phyloP scores from a whole-genome alignment of 2,797 vertebrate genomes.

The Danio kyathit region DNA sequence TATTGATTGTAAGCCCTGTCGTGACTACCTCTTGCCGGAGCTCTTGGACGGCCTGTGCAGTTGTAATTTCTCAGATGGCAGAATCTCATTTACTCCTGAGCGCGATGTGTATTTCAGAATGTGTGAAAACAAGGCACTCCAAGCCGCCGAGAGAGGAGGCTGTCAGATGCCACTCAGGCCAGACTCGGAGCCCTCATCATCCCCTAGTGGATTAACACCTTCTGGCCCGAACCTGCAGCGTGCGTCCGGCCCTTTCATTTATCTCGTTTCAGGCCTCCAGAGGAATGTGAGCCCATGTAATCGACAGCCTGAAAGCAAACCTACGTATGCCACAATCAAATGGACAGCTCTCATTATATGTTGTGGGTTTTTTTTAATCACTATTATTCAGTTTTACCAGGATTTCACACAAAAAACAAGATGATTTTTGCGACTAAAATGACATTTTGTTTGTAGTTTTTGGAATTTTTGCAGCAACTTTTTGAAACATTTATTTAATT shows the following conservation, averaged over 20 bases:
- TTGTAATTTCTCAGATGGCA: conserved; percentile 60
- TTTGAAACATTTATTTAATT: too few species aligned
- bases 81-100: conserved; percentile 59
- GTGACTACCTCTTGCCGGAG: conserved; percentile 49
- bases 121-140: conserved; percentile 60
- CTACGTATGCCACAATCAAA: conserved; percentile 7
- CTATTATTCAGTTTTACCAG: too few species aligned
- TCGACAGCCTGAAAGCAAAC: neutral
- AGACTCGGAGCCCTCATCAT: conserved; percentile 45
- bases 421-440: too few species aligned
- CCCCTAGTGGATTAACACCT: conserved; percentile 55
- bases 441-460: too few species aligned
- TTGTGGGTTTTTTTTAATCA: neutral
- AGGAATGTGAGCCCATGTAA: conserved; percentile 7
- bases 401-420: too few species aligned
- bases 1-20: conserved; percentile 55
- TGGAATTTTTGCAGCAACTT: too few species aligned
- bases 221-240: conserved; percentile 30
- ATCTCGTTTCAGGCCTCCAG: conserved; percentile 24
- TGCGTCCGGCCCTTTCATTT: conserved; percentile 24
- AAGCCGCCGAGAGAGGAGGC: conserved; percentile 35
- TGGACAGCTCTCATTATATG: neutral
- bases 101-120: conserved; percentile 55
- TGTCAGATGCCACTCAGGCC: conserved; percentile 46
- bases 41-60: conserved; percentile 49